Evolutionary conservation across 2,113 vertebrate genomes (phyloP), one percentile per base, ranked within the genome.

Genomic region (Azemiops feae): DNA sequence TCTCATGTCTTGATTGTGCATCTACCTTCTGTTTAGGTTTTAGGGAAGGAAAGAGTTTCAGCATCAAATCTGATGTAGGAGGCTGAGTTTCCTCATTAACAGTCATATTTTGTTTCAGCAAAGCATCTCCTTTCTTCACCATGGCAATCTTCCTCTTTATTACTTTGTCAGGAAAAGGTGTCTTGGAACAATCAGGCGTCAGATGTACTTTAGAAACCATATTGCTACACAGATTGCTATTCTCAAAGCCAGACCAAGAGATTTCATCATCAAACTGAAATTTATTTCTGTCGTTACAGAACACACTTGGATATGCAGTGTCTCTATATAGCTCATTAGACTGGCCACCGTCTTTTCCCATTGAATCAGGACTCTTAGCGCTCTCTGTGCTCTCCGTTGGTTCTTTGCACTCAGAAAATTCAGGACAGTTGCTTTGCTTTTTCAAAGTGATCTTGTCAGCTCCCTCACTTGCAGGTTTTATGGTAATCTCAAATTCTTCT

Each of bases 261-360:
- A 98, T 98, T 88, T 99, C 98, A 91, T 99, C 99, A 53, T 99
- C 99, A 96, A 99, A 99, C 89, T 98, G 98, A 11, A 99, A 95
- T n/a, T 94, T 92, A 90, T 53, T 97, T 52, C 85, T 88, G 8
- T 92, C 94, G 64, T 90, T 1, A 90, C 57, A 87, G 0, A 3
- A 92, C 54, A 52, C 0, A 52, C 91, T 52, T 0, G 95, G 95
- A 57, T 95, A 87, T 55, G 88, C 50, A 93, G 92, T 89, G 20
- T 50, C 93, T 20, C 92, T 89, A 93, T 94, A 91, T 93, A 95
- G 64, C 94, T 95, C 27, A 7, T 96, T 94, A 25, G 97, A 96
- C 55, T 97, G 97, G 11, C 97, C 96, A 3, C 93, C 91, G 69
- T 96, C 96, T 94, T 95, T 95, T 90, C 96, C 97, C 69, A 97